A percentile compares a stretch with the other conserved stretches of the same genome.
phyloP scores from a whole-genome alignment of 2,888 invertebrate species.

The Luperina testacea region DNA sequence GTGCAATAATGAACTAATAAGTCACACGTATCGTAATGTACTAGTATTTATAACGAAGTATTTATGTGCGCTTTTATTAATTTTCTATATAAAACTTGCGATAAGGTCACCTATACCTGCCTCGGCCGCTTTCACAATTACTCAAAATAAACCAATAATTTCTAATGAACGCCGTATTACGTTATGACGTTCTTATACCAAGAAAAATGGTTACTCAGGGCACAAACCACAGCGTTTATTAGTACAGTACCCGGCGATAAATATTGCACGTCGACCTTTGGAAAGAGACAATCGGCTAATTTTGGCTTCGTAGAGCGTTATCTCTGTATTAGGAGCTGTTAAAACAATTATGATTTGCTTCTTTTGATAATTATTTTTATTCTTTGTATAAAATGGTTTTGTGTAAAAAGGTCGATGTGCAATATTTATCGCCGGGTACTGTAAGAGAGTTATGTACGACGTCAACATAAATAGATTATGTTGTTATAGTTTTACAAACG shows the following conservation, averaged over 20 bases:
- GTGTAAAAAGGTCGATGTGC: no score
- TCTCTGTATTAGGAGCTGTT: no score
- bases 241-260: no score
- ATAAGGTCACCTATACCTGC: neutral
- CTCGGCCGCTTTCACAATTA: constrained; percentile 2
- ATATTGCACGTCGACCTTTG: no score
- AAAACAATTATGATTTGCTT: no score
- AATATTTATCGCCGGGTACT: no score
- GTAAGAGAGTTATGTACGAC: neutral
- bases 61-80: constrained; percentile 35
- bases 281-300: no score
- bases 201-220: neutral
- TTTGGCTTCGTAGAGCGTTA: no score
- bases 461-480: neutral
- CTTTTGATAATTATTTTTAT: no score
- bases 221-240: neutral
- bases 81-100: constrained; percentile 1
- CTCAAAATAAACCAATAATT: neutral
- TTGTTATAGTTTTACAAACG: neutral
- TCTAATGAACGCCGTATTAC: neutral
- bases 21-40: no score
- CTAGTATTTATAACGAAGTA: neutral
- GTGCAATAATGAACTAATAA: no score
- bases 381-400: no score
- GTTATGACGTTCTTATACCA: neutral